Percentiles rank a stretch among this genome's conserved stretches.
phyloP scores from a whole-genome alignment of 2,888 invertebrate genomes.

The Philonicus albiceps region DNA sequence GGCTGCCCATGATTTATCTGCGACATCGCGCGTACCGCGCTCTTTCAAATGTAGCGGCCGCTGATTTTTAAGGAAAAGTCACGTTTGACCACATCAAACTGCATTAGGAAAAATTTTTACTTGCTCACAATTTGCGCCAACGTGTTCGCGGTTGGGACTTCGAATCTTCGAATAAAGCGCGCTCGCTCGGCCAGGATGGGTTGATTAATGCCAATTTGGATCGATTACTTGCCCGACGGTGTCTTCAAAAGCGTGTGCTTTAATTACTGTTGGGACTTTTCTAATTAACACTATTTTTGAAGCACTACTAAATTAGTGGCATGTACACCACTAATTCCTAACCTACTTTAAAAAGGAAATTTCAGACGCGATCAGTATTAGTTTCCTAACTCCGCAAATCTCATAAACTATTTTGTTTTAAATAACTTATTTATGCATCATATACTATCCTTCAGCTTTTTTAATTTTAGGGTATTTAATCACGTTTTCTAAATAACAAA shows the following conservation, averaged over 20 bases:
- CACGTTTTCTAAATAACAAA: no score
- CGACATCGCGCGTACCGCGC: background rate
- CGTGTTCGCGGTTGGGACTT: background rate
- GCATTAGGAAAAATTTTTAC: background rate
- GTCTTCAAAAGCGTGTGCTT: background rate
- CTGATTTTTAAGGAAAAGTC: background rate
- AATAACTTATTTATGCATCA: no score
- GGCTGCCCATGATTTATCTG: background rate
- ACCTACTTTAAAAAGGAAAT: background rate
- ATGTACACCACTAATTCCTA: background rate
- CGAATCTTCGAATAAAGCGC: background rate
- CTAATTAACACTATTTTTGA: conserved; percentile 14
- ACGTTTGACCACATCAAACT: background rate
- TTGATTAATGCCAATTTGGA: background rate
- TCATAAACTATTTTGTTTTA: background rate
- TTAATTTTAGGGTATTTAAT: no score
- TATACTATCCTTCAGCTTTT: no score
- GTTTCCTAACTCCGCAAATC: background rate
- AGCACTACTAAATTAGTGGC: background rate
- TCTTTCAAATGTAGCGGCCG: background rate
- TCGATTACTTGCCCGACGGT: background rate
- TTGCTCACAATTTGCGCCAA: background rate
- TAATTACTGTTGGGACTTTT: background rate
- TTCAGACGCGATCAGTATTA: background rate
- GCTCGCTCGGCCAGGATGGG: background rate